Evolutionary conservation across 1,140 invertebrate genomes (phyloP).

Genomic region (Glomeris maerens): DNA sequence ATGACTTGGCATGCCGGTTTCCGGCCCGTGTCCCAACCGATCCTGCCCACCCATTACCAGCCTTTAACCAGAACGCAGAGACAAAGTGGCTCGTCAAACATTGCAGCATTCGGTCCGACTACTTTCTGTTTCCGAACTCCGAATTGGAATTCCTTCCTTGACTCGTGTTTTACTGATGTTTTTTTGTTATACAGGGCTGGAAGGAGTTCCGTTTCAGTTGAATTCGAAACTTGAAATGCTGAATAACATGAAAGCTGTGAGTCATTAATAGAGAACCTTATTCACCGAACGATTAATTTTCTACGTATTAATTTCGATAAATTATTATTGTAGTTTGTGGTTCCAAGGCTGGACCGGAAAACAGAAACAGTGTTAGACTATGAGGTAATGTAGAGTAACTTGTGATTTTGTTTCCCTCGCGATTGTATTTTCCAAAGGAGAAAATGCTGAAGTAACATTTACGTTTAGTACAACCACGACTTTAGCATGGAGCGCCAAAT

Average conservation of each 20-base stretch:
- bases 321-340: background rate
- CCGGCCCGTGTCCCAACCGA: background rate
- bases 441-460: background rate
- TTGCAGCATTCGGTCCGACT: background rate
- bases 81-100: no score
- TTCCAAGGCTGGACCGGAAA: constrained; percentile 2
- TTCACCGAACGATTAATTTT: background rate
- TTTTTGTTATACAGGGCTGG: constrained; percentile 6
- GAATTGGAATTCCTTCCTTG: background rate
- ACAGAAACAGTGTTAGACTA: background rate
- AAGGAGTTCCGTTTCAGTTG: constrained; percentile 9
- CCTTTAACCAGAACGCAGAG: background rate
- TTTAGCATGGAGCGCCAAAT: constrained; percentile 1
- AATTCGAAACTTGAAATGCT: constrained; percentile 7
- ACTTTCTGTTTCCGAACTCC: background rate
- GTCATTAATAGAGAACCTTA: background rate
- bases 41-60: background rate
- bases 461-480: constrained; percentile 5
- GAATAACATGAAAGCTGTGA: constrained; percentile 4
- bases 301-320: background rate
- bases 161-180: background rate
- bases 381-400: background rate
- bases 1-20: background rate
- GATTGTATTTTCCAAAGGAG: background rate
- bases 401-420: constrained; percentile 1